These are phyloP conservation scores for Fratercula arctica DNA, from an alignment of 2,797 vertebrate species.

Conservation along the genomic window DNA sequence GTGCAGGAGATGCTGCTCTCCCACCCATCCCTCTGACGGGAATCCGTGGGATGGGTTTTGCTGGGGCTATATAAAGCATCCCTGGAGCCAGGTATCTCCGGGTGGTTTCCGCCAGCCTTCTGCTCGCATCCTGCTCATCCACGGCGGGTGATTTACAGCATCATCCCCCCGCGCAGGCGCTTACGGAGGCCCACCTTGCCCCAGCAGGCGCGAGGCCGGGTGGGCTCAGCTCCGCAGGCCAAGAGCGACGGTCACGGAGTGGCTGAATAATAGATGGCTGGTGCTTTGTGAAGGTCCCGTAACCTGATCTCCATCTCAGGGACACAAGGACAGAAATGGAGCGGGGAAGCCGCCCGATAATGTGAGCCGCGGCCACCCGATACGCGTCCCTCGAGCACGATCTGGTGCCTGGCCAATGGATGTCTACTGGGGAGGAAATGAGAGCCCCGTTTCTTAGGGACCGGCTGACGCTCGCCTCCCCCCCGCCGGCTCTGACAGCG, in stretches of 20 bases:
- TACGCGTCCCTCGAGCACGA: slow-evolving; percentile 57
- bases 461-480: background rate
- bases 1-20: background rate
- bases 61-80: slow-evolving; percentile 27
- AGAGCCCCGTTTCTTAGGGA: slow-evolving; percentile 10
- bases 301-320: slow-evolving; percentile 57
- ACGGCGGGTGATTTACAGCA: background rate
- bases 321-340: slow-evolving; percentile 28
- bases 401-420: slow-evolving; percentile 55
- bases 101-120: slow-evolving; percentile 26
- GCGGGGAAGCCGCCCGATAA: slow-evolving; percentile 61
- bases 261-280: slow-evolving; percentile 70
- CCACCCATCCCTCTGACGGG: slow-evolving; percentile 4
- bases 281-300: slow-evolving; percentile 59
- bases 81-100: slow-evolving; percentile 22
- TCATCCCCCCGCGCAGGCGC: background rate
- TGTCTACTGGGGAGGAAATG: slow-evolving; percentile 6
- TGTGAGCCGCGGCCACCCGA: slow-evolving; percentile 62
- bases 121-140: background rate
- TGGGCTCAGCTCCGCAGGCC: background rate
- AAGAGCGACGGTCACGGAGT: background rate
- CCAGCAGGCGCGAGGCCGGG: background rate
- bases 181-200: background rate
- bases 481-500: background rate
- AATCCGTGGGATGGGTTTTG: background rate